Evolutionary conservation across 1,140 invertebrate species (phyloP), one percentile per base, ranked within the genome.

Genomic region (Tetramorium parvispinum): DNA sequence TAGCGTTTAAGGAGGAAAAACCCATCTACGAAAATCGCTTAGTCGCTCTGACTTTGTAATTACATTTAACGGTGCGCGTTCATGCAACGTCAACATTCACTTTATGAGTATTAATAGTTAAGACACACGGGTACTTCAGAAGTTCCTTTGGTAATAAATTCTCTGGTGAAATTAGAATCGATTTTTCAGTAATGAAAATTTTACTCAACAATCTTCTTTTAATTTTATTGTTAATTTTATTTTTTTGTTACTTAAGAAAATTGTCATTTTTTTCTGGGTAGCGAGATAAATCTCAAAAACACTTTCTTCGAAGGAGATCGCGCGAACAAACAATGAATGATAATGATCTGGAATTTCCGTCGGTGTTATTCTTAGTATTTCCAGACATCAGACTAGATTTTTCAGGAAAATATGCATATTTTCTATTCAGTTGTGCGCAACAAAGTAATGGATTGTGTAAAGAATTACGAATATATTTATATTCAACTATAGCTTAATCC

Each of bases 31-130:
- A 59, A 83, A 83, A 83, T 83, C 53, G 53, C 43, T 59, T 73
- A 13, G 68, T 73, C 13, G 49, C 32, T 55, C 21, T 40, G 46
- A 37, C 32, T 70, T 32, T 32, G 63, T 55, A 81, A 81, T 81
- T 81, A 81, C 63, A 68, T 79, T 40, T 21, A 81, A 70, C 77
- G 46, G 32, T 32, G 32, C 43, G 32, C 49, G n/a, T 81, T 79
- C 46, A 40, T 49, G 76, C 77, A 68, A 81, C 27, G 77, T 81
- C 77, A 81, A 81, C 46, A 24, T 70, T 40, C 46, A 81, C 21
- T 81, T 53, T 55, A 68, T 18, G 32, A 68, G 46, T 70, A 40
- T 53, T 53, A 81, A 81, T 53, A 81, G 46, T 16, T 59, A 40
- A 81, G 63, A 81, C 49, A 53, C 37, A 61, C 75, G 7, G 21